phyloP scores from a whole-genome alignment of 2,113 vertebrate species.

The Sinocyclocheilus grahami region DNA sequence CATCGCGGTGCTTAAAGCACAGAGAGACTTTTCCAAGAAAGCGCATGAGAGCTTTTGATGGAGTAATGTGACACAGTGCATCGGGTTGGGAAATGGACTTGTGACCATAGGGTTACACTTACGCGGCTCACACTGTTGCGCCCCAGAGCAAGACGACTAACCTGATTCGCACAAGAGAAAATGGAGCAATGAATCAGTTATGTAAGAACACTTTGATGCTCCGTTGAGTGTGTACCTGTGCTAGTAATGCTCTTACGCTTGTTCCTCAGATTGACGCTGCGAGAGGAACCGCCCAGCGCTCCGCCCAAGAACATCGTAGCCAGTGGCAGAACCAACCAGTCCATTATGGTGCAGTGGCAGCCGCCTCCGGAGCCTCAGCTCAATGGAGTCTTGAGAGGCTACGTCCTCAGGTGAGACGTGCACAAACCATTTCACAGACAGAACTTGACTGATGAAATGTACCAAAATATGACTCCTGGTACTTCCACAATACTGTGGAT shows the following conservation, averaged over 20 bases:
- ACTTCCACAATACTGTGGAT: background rate
- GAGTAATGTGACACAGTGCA: slow-evolving; percentile 45
- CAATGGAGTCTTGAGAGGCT: slow-evolving; percentile 90
- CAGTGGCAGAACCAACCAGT: slow-evolving; percentile 94
- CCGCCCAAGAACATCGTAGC: slow-evolving; percentile 95
- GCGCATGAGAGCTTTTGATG: slow-evolving; percentile 46
- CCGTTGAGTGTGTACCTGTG: slow-evolving; percentile 18
- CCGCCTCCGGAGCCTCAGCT: slow-evolving; percentile 92
- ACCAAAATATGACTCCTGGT: background rate
- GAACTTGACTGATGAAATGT: slow-evolving; percentile 15
- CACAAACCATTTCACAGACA: background rate
- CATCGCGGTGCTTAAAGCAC: slow-evolving; percentile 6
- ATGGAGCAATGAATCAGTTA: slow-evolving; percentile 12
- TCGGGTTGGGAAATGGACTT: slow-evolving; percentile 49
- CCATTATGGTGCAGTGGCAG: slow-evolving; percentile 99
- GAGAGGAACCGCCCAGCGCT: slow-evolving; percentile 92
- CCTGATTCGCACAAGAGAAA: background rate
- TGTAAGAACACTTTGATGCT: slow-evolving; percentile 9
- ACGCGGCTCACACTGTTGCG: slow-evolving; percentile 11
- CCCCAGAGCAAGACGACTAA: slow-evolving; percentile 12
- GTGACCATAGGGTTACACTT: slow-evolving; percentile 46
- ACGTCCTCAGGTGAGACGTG: slow-evolving; percentile 84
- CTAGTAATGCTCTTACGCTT: background rate
- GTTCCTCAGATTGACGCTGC: slow-evolving; percentile 84
- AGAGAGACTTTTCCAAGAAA: slow-evolving; percentile 26